Evolutionary conservation across 64 coral and sea anemone species (phyloP).

Genomic region (Platygyra sinensis): DNA sequence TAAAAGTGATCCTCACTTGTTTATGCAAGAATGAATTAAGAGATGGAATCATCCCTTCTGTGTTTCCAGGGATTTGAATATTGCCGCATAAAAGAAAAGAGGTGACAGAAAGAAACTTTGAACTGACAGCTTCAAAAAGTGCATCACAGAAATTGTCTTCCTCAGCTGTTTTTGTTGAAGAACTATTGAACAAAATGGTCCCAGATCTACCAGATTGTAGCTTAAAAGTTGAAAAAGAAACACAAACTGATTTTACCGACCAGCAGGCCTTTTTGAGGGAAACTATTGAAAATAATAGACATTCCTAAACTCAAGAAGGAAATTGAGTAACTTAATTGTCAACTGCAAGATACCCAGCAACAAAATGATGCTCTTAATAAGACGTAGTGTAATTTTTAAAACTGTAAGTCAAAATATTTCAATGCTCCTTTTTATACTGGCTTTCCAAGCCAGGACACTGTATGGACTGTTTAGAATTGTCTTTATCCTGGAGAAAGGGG

Average conservation of each 20-base stretch:
- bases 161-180: background rate
- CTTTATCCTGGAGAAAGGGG: constrained; percentile 57
- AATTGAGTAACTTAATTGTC: constrained; percentile 9
- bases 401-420: constrained; percentile 1
- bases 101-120: background rate
- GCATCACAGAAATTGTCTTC: background rate
- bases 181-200: background rate
- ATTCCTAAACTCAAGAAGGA: constrained; percentile 31
- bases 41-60: background rate
- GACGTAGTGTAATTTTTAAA: constrained; percentile 20
- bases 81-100: background rate
- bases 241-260: constrained; percentile 36
- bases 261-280: background rate
- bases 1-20: too few species aligned
- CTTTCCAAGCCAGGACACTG: constrained; percentile 54
- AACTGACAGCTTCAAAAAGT: background rate
- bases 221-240: background rate
- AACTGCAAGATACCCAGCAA: background rate
- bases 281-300: constrained; percentile 1
- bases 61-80: background rate
- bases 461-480: constrained; percentile 35
- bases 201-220: background rate
- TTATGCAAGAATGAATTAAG: too few species aligned
- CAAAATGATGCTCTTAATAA: constrained; percentile 33
- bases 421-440: constrained; percentile 63